Evolutionary conservation across 2,888 invertebrate genomes (phyloP), one percentile per base, ranked within the genome.

Genomic region (Trissolcus japonicus): DNA sequence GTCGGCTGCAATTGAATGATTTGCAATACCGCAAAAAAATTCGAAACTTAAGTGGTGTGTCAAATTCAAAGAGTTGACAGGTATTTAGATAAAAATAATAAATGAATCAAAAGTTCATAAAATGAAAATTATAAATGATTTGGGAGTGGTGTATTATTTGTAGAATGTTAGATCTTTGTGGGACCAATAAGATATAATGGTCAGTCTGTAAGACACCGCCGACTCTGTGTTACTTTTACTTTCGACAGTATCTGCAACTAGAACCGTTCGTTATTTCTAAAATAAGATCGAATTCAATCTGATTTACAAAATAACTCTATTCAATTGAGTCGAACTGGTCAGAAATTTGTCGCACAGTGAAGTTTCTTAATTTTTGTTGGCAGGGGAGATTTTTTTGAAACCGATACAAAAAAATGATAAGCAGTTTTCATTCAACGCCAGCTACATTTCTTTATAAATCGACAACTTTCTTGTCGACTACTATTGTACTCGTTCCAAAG

Each of bases 201-300:
- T 73, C 74, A 76, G 75, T 71, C 69, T 67, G 74, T 71, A 60
- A 67, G 73, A 74, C 46, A n/a, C 71, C 76, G 72, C 72, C 68
- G 62, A 61, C 60, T 68, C 61, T 72, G 43, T 60, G 78, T 84
- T 81, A 84, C 88, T 88, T 87, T 87, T 88, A 88, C 88, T 87
- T 88, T 88, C 83, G 81, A 82, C 74, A 84, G 85, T 86, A 86
- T 87, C 85, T 67, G 79, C 83, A 80, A 67, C 73, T 76, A 66
- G 76, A 73, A 65, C 68, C 53, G 67, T 61, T 72, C 75, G 46
- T 60, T 63, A 56, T 63, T 73, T 69, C 63, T 43, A 68, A 77
- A 69, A 75, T 73, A 72, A 72, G 59, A 59, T 21, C 19, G 46
- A 62, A 63, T 46, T 19, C 63, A 41, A 63, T 61, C 53, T 62